Conservation (phyloP, 2,113 vertebrate species). For the Prochilodus magdalenae region DNA sequence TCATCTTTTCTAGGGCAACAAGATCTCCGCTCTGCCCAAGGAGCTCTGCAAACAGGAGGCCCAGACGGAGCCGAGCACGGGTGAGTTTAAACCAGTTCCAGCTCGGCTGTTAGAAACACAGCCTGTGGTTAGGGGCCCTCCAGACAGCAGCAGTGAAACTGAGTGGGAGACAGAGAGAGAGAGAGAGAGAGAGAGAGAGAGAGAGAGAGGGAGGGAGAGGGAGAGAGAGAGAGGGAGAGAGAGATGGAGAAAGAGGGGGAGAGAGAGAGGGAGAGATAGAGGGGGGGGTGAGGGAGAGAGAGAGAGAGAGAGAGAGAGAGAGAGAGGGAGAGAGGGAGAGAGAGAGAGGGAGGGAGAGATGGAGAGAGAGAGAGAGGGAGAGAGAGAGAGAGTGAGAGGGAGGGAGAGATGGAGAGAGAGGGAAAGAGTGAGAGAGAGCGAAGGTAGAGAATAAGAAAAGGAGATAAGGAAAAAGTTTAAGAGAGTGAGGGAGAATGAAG, state of each 20-base stretch:
- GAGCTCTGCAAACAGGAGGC: conserved; percentile 75
- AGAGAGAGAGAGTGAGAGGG: background rate
- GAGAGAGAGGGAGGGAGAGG: background rate
- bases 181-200: too few relatives aligned
- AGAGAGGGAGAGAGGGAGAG: too few relatives aligned
- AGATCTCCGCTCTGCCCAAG: conserved; percentile 66
- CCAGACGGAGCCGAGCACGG: conserved; percentile 68
- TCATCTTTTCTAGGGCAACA: conserved; percentile 63
- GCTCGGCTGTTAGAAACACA: conserved; percentile 29
- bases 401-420: too few relatives aligned
- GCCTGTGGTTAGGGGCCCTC: conserved; percentile 36
- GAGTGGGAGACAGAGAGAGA: conserved; percentile 12
- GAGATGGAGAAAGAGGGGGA: too few relatives aligned
- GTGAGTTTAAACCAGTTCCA: conserved; percentile 84
- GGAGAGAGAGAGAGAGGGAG: background rate
- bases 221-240: too few relatives aligned
- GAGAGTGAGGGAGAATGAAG: too few relatives aligned
- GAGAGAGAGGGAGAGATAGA: too few relatives aligned
- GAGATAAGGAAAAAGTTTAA: too few relatives aligned
- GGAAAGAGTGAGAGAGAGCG: too few relatives aligned
- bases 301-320: too few relatives aligned
- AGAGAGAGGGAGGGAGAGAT: background rate
- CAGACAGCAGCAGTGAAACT: conserved; percentile 25
- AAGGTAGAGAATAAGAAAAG: too few relatives aligned
- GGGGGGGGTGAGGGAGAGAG: too few relatives aligned